Percentiles rank a stretch among this genome's conserved stretches.
These are phyloP conservation scores for Thymelicus lineola DNA, from an alignment of 2,888 invertebrate genomes.

Conservation along the genomic window DNA sequence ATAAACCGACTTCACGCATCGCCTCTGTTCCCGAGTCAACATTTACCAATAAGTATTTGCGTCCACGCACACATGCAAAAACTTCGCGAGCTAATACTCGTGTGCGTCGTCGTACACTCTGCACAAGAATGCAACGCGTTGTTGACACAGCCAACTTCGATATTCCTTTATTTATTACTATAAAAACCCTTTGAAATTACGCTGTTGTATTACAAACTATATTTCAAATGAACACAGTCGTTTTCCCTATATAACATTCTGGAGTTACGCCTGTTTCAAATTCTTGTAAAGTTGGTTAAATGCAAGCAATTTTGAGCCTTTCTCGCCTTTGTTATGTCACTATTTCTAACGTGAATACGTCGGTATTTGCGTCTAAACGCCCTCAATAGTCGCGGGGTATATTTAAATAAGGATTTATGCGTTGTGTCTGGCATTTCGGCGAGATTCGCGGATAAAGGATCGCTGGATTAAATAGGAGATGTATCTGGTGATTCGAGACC, in stretches of 20 bases:
- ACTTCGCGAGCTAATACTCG: constrained; percentile 37
- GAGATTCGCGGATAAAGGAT: constrained; percentile 80
- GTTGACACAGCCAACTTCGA: constrained; percentile 85
- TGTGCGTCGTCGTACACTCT: constrained; percentile 68
- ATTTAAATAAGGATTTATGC: constrained; percentile 85
- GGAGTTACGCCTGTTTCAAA: constrained; percentile 7
- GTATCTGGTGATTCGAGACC: constrained; percentile 63
- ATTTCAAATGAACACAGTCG: background rate
- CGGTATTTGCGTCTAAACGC: constrained; percentile 32
- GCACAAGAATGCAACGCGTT: constrained; percentile 84
- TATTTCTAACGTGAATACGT: background rate
- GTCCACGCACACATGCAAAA: constrained; percentile 63
- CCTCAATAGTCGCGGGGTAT: constrained; percentile 61
- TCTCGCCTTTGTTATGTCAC: constrained; percentile 4
- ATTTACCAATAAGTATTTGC: constrained; percentile 83
- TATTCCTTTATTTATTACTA: constrained; percentile 85
- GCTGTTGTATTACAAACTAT: constrained; percentile 47
- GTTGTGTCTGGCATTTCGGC: constrained; percentile 83
- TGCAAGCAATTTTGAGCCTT: constrained; percentile 42
- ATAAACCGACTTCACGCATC: constrained; percentile 38
- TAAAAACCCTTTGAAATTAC: constrained; percentile 70
- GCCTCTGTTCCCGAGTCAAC: constrained; percentile 73
- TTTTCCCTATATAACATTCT: constrained; percentile 39
- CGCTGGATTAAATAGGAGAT: constrained; percentile 70
- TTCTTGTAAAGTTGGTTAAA: constrained; percentile 44